Percentiles rank a stretch among this genome's conserved stretches.
Conservation (phyloP, 1,140 invertebrate species). For the Tetramorium alpestre region DNA sequence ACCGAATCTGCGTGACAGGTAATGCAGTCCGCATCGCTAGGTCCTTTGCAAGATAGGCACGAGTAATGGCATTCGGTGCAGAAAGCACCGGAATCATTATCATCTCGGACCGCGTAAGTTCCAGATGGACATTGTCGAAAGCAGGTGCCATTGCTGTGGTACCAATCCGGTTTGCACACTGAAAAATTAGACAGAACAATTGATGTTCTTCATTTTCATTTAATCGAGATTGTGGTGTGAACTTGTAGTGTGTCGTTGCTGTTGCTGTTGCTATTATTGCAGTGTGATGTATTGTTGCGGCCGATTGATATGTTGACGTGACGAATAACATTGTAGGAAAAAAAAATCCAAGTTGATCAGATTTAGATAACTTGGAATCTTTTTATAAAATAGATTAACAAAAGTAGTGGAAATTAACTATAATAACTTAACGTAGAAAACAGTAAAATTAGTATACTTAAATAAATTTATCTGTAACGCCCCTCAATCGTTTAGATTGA, state of each 20-base stretch:
- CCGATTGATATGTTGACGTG: not conserved
- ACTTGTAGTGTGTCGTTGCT: constrained; percentile 1
- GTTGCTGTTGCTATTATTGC: constrained; percentile 5
- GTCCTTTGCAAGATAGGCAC: constrained; percentile 74
- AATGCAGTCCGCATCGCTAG: constrained; percentile 74
- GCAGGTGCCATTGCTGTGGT: constrained; percentile 57
- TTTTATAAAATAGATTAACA: not conserved
- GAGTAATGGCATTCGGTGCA: constrained; percentile 76
- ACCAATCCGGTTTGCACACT: constrained; percentile 69
- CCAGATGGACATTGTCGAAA: constrained; percentile 59
- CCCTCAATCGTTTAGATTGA: not conserved
- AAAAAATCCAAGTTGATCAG: not conserved
- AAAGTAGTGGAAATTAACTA: not conserved
- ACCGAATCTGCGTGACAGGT: constrained; percentile 73
- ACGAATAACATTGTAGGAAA: not conserved
- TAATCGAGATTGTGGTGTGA: not conserved
- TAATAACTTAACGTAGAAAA: not conserved
- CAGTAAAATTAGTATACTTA: not conserved
- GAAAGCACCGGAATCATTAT: constrained; percentile 20
- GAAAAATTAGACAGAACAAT: constrained; percentile 71
- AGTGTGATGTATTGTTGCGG: not conserved
- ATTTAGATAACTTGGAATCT: not conserved
- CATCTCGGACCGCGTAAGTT: constrained; percentile 52
- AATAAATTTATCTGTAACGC: not conserved
- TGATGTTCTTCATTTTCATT: constrained; percentile 25